phyloP scores from a whole-genome alignment of 1,140 invertebrate species.

The Drosophila sproati region DNA sequence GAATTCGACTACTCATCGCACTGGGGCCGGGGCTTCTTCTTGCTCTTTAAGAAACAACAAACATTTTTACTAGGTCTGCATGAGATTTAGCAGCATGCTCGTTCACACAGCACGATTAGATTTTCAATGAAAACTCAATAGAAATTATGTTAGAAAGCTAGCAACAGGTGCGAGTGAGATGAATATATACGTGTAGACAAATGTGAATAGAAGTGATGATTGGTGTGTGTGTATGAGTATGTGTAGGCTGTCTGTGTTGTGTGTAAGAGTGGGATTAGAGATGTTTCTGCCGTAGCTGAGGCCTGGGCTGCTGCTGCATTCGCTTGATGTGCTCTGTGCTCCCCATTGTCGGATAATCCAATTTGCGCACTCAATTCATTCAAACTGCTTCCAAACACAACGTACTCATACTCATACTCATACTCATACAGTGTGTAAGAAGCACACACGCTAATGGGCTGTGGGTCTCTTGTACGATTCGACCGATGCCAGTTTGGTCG shows the following conservation, averaged over 20 bases:
- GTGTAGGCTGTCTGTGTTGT: constrained; percentile 8
- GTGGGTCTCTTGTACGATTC: constrained; percentile 5
- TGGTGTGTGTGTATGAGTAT: not conserved
- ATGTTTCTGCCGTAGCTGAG: constrained; percentile 18
- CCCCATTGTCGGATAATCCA: constrained; percentile 69
- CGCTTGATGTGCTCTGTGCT: constrained; percentile 41
- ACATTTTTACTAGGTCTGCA: constrained; percentile 83
- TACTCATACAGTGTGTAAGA: not conserved
- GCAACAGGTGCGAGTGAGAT: constrained; percentile 70
- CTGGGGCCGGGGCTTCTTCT: constrained; percentile 72
- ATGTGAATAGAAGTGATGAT: constrained; percentile 4
- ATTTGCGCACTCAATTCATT: constrained; percentile 57
- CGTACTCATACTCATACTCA: too few species aligned
- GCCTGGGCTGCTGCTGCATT: constrained; percentile 36
- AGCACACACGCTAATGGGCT: constrained; percentile 4
- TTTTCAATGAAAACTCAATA: constrained; percentile 82
- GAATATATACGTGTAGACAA: constrained; percentile 28
- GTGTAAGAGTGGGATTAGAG: constrained; percentile 45
- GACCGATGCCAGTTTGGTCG: not conserved
- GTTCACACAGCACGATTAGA: constrained; percentile 66
- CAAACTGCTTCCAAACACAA: constrained; percentile 27
- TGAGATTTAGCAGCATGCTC: constrained; percentile 74
- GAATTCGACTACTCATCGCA: constrained; percentile 1
- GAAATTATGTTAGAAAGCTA: constrained; percentile 75
- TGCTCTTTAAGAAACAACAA: constrained; percentile 84